Evolutionary conservation across 2,113 vertebrate species (phyloP).

Genomic region (Acanthisitta chloris): DNA sequence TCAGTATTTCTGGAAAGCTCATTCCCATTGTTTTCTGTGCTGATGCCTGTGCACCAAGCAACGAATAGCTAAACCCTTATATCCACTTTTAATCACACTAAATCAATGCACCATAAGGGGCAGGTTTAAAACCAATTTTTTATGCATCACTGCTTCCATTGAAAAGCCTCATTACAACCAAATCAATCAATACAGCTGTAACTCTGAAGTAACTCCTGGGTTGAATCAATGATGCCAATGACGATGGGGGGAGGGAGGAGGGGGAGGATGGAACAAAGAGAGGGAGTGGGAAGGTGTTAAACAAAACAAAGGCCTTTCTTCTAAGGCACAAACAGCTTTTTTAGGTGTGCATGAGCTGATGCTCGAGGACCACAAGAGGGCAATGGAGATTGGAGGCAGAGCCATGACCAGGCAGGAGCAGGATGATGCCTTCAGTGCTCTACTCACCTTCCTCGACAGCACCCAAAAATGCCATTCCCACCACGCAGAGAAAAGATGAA

Average conservation of each 20-base stretch:
- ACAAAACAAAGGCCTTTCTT: neutral
- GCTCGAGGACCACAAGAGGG: constrained; percentile 40
- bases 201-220: neutral
- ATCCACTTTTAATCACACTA: neutral
- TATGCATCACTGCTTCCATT: neutral
- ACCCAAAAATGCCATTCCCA: neutral
- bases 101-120: neutral
- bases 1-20: neutral
- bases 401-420: neutral
- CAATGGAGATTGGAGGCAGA: constrained; percentile 32
- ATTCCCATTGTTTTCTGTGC: neutral
- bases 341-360: neutral
- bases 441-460: neutral
- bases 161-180: neutral
- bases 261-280: neutral
- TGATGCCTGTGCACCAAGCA: neutral
- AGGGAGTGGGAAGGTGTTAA: neutral
- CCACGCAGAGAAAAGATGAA: neutral
- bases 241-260: neutral
- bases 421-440: neutral
- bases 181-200: constrained; percentile 31
- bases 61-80: neutral
- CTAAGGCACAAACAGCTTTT: neutral
- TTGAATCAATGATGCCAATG: neutral
- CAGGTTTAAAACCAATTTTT: neutral